Conservation (phyloP, 2,113 vertebrate species). For the Pollachius pollachius region DNA sequence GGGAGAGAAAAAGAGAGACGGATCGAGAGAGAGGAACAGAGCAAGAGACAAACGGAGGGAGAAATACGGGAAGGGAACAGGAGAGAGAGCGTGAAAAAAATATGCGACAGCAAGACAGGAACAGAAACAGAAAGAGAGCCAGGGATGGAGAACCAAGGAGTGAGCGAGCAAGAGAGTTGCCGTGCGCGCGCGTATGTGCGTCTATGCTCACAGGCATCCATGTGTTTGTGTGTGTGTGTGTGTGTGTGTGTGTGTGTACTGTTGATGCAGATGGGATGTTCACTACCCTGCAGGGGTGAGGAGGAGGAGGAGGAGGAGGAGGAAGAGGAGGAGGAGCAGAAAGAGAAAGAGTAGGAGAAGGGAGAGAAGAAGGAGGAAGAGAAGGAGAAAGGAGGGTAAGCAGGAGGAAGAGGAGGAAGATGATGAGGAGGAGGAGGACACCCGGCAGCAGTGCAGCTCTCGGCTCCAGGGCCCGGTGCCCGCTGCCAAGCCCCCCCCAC, state of each 20-base stretch:
- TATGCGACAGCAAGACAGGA: slow-evolving; percentile 13
- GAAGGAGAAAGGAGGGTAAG: slow-evolving; percentile 4
- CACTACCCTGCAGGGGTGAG: neutral
- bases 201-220: neutral
- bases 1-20: slow-evolving; percentile 2
- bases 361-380: neutral
- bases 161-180: slow-evolving; percentile 5
- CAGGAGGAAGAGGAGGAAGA: neutral
- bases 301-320: too few relatives aligned
- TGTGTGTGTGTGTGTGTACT: neutral
- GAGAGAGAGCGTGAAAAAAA: neutral
- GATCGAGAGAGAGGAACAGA: slow-evolving; percentile 4
- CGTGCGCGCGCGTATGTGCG: neutral
- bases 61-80: too few relatives aligned
- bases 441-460: slow-evolving; percentile 44
- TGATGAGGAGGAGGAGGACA: slow-evolving; percentile 25
- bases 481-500: neutral
- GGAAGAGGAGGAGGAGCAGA: too few relatives aligned
- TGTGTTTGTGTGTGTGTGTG: neutral
- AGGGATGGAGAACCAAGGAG: neutral
- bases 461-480: slow-evolving; percentile 34
- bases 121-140: neutral
- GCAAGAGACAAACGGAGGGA: slow-evolving; percentile 1
- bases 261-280: neutral
- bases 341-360: neutral